Evolutionary conservation across 2,113 vertebrate species (phyloP).

Genomic region (Xenopus borealis): DNA sequence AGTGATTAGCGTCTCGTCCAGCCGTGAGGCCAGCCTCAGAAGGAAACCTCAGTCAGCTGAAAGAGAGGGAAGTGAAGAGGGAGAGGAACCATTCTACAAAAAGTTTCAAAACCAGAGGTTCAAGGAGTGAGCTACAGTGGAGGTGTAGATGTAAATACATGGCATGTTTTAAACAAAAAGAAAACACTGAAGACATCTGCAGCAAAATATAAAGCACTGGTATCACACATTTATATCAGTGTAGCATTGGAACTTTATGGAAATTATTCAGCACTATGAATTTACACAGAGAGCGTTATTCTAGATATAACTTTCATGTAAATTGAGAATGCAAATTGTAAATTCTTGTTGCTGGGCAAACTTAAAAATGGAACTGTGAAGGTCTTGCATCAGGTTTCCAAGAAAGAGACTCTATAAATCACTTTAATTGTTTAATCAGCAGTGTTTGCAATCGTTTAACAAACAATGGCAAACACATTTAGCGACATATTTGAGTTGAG

Average conservation of each 20-base stretch:
- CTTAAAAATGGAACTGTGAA: no score
- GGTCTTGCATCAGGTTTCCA: no score
- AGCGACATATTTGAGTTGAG: not conserved
- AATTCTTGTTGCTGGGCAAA: no score
- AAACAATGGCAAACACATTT: no score
- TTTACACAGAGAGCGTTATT: not conserved
- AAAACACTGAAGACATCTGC: conserved; percentile 4
- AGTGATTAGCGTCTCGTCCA: conserved; percentile 54
- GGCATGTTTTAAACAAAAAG: conserved; percentile 27
- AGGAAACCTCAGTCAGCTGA: conserved; percentile 66
- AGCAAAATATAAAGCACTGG: not conserved
- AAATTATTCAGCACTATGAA: no score
- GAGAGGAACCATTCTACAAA: conserved; percentile 79
- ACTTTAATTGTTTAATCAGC: no score
- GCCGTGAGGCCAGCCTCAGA: conserved; percentile 75
- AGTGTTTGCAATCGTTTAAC: no score
- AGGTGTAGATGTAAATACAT: conserved; percentile 11
- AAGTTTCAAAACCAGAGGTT: conserved; percentile 74
- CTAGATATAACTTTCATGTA: no score
- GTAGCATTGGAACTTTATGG: no score
- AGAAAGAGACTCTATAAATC: not conserved
- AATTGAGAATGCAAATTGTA: no score
- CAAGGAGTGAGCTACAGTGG: conserved; percentile 67
- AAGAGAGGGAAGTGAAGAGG: conserved; percentile 56
- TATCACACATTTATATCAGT: not conserved